phyloP scores from a whole-genome alignment of 2,888 invertebrate species.

The Drosophila prostipennis region DNA sequence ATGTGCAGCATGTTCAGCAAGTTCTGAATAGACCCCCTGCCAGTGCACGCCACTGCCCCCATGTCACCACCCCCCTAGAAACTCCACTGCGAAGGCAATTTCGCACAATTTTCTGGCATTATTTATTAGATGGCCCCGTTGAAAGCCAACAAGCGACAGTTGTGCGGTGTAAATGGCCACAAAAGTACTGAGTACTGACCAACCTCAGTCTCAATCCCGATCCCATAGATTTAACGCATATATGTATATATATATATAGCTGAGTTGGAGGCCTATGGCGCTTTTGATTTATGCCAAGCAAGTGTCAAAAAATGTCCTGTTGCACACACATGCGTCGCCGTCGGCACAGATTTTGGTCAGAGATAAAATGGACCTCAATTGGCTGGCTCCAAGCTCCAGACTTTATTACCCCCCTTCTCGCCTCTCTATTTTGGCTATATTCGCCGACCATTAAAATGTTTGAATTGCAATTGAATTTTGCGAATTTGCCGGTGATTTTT shows the following conservation, averaged over 20 bases:
- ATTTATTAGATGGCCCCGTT: conserved; percentile 73
- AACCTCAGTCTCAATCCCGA: conserved; percentile 22
- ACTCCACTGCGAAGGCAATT: conserved; percentile 34
- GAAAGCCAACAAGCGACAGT: conserved; percentile 63
- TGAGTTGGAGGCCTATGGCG: conserved; percentile 57
- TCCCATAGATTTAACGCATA: conserved; percentile 11
- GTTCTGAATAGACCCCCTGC: conserved; percentile 57
- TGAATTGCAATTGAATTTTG: conserved; percentile 60
- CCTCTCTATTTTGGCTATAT: not conserved
- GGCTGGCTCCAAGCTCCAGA: conserved; percentile 4
- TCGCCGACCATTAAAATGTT: conserved; percentile 58
- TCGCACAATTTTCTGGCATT: conserved; percentile 69
- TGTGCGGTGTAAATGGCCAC: conserved; percentile 63
- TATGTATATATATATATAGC: conserved; percentile 27
- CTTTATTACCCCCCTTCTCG: not conserved
- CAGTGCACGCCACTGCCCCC: conserved; percentile 5
- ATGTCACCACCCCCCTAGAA: conserved; percentile 16
- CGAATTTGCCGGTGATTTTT: conserved; percentile 60
- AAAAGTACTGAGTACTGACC: conserved; percentile 38
- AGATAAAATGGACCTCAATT: conserved; percentile 53
- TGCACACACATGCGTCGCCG: conserved; percentile 61
- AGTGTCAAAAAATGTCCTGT: conserved; percentile 79
- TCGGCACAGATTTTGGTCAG: conserved; percentile 60
- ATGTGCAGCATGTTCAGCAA: conserved; percentile 47
- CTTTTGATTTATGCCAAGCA: conserved; percentile 77